Conservation (phyloP, 2,797 vertebrate genomes). For the Tokudaia muenninki region DNA sequence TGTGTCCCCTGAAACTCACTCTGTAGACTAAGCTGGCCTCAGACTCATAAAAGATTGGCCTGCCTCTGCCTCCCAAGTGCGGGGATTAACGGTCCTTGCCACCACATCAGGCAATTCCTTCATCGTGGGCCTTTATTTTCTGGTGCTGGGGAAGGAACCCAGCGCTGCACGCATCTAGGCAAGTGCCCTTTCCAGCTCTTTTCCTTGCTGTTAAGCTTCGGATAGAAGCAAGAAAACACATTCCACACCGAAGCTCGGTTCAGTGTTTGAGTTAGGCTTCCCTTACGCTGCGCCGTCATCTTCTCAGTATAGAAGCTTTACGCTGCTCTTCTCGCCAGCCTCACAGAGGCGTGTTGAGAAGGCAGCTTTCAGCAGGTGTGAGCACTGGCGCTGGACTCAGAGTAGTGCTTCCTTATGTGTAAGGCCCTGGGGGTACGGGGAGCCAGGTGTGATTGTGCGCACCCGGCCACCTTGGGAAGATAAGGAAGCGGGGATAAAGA, state of each 20-base stretch:
- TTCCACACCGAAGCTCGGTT: no score
- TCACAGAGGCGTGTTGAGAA: not conserved
- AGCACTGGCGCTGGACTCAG: not conserved
- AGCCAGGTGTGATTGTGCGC: not conserved
- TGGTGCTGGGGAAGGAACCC: not conserved
- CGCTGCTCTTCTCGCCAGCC: not conserved
- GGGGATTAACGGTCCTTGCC: not conserved
- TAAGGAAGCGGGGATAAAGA: not conserved
- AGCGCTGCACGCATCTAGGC: not conserved
- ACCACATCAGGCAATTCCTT: not conserved
- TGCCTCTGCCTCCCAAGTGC: not conserved
- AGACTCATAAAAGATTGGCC: no score
- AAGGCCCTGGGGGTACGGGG: not conserved
- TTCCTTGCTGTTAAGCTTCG: not conserved
- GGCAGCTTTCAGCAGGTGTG: not conserved
- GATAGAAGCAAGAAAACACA: not conserved
- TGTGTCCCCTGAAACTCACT: not conserved
- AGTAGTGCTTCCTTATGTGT: not conserved
- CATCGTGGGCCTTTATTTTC: no score
- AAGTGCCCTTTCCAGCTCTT: not conserved
- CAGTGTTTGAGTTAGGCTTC: not conserved
- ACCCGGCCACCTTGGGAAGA: not conserved
- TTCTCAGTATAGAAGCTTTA: not conserved
- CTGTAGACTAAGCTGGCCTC: not conserved
- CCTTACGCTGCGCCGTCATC: no score